Percentiles rank a stretch among this genome's conserved stretches.
Evolutionary conservation across 2,888 invertebrate genomes (phyloP).

Genomic region (Drosophila paranaensis): DNA sequence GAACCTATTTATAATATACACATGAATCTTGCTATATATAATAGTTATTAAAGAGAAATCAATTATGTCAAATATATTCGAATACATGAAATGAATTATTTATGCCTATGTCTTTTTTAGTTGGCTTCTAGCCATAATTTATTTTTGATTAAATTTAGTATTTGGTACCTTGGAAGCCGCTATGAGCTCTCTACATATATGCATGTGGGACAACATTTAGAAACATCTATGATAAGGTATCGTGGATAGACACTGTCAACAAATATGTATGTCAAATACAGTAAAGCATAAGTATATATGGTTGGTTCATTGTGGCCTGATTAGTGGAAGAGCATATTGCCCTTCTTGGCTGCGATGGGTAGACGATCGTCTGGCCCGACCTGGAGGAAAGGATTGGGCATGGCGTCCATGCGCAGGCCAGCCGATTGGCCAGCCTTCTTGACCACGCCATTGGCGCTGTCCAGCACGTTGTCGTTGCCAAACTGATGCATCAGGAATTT

Average conservation of each 20-base stretch:
- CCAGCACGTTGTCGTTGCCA: conserved; percentile 82
- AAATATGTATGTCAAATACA: conserved; percentile 18
- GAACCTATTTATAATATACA: conserved; percentile 33
- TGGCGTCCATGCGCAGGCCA: conserved; percentile 86
- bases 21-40: conserved; percentile 50
- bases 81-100: conserved; percentile 25
- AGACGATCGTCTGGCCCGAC: conserved; percentile 89
- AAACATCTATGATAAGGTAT: conserved; percentile 40
- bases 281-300: conserved; percentile 14
- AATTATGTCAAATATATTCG: conserved; percentile 42
- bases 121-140: conserved; percentile 61
- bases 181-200: conserved; percentile 35
- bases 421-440: conserved; percentile 85
- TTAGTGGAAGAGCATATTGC: conserved; percentile 87
- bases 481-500: conserved; percentile 87
- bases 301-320: not conserved
- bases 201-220: conserved; percentile 52
- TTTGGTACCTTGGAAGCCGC: conserved; percentile 41
- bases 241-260: conserved; percentile 52
- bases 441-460: conserved; percentile 89
- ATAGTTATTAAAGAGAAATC: conserved; percentile 35
- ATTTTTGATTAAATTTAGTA: conserved; percentile 58
- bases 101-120: not conserved
- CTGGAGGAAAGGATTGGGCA: conserved; percentile 93
- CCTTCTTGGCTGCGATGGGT: conserved; percentile 97